Evolutionary conservation across 2,113 vertebrate genomes (phyloP).

Genomic region (Asarcornis scutulata): DNA sequence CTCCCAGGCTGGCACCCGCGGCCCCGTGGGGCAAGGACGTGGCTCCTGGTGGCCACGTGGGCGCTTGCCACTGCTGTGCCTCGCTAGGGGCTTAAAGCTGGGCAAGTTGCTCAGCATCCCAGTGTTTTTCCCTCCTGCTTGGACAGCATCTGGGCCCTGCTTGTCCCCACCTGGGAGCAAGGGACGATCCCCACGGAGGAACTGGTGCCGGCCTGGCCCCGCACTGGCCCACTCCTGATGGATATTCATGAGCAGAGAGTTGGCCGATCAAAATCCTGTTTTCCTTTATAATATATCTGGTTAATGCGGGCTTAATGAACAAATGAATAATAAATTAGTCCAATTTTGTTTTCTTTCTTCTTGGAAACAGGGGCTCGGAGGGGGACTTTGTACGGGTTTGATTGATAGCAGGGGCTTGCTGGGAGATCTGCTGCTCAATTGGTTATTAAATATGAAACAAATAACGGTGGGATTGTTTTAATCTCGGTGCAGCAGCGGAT

Average conservation of each 20-base stretch:
- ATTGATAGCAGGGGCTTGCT: conserved; percentile 65
- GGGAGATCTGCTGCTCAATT: conserved; percentile 62
- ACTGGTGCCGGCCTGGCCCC: neutral
- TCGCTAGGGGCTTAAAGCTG: too few species aligned
- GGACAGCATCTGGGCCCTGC: neutral
- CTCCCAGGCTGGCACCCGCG: too few species aligned
- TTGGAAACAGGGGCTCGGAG: neutral
- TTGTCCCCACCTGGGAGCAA: neutral
- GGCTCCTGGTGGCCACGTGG: too few species aligned
- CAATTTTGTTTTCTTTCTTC: conserved; percentile 75
- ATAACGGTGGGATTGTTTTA: conserved; percentile 62
- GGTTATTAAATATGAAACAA: conserved; percentile 70
- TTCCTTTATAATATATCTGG: conserved; percentile 70
- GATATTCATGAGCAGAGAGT: conserved; percentile 61
- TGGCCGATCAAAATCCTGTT: conserved; percentile 68
- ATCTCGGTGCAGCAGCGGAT: conserved; percentile 8
- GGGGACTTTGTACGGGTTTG: conserved; percentile 48
- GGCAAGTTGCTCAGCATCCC: too few species aligned
- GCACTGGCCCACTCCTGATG: neutral
- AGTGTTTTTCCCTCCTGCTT: too few species aligned
- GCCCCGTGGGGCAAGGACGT: too few species aligned
- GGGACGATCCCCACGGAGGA: neutral
- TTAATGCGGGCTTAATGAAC: conserved; percentile 73
- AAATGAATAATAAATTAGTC: conserved; percentile 76
- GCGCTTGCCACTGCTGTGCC: too few species aligned